Base-by-base conservation (phyloP, 92 coral and sea anemone genomes). In the Siderastrea radians region DNA sequence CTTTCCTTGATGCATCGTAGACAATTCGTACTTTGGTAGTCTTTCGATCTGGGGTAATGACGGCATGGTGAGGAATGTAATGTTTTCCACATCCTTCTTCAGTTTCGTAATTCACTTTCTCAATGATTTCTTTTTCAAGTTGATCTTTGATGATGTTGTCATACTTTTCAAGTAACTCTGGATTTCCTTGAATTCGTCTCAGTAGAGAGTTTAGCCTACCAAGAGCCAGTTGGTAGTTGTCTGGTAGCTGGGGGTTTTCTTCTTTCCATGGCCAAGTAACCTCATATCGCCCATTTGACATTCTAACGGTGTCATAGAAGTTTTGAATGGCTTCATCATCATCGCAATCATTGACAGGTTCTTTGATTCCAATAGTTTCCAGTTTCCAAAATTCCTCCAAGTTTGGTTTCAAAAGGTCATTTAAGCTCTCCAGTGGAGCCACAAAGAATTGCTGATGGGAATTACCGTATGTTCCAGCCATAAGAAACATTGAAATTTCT, bases 231-330 rank as follows among this genome's bases (percentile, higher is more conserved):
- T 54, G 74, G 48, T 84, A 61, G 88, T 84, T 75, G 38, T 63
- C 82, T 1, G 88, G 88, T 9, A 84, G 82, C 16, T 9, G 38
- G 3, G 53, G 50, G 4, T 17, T 46, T 61, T 38, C 70, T 74
- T 61, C 75, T 51, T 84, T 84, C 82, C 82, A 84, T 10, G 82
- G 82, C 82, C 89, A 75, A n/a, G 82, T 75, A 51, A 77, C 84
- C 44, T 77, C 64, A 48, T 86, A 77, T 66, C 78, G 49, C 47
- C 65, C 64, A 67, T 86, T 77, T 44, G 80, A 65, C 58, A 5
- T n/a, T 60, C 81, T 77, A 26, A 77, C 57, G 15, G 77, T 86
- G 73, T 71, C 79, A 8, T 66, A 38, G 49, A 80, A 80, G 62
- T 54, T 82, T 11, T 51, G 14, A 69, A 54, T 55, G 72, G 87